phyloP scores from a whole-genome alignment of 2,888 invertebrate genomes.

The Trachelus tabidus region DNA sequence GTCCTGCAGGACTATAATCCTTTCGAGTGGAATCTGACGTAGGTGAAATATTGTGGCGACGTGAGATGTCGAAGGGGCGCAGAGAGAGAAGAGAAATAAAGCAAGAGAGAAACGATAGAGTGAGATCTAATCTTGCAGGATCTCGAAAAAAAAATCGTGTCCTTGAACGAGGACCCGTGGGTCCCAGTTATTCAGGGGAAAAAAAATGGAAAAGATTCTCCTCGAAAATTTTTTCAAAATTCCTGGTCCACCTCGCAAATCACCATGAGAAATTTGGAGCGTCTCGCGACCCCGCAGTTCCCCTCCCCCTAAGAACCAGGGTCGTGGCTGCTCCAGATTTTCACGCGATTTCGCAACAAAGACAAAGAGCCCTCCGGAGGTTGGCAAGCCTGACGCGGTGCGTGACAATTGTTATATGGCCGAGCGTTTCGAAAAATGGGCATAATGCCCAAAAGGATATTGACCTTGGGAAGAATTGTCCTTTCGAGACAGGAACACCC shows the following conservation, averaged over 20 bases:
- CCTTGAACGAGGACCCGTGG: not conserved
- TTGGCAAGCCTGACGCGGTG: not conserved
- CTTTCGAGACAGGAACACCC: not conserved
- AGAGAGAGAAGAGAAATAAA: not conserved
- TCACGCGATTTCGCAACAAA: slow-evolving; percentile 44
- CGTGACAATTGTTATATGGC: slow-evolving; percentile 27
- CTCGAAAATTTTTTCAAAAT: not conserved
- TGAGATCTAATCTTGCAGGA: not conserved
- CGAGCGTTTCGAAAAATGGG: slow-evolving; percentile 19
- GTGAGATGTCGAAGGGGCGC: no score
- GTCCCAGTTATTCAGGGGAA: not conserved
- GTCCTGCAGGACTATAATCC: not conserved
- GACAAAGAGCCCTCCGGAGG: not conserved
- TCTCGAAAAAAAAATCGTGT: not conserved
- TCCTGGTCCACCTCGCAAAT: not conserved
- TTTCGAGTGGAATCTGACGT: not conserved
- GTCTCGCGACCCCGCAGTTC: not conserved
- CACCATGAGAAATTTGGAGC: not conserved
- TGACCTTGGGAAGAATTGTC: slow-evolving; percentile 3
- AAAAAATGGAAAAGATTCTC: not conserved
- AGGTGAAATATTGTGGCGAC: not conserved
- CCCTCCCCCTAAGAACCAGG: no score
- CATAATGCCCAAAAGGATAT: not conserved
- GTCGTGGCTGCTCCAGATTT: slow-evolving; percentile 48
- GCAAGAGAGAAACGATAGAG: not conserved